phyloP scores from a whole-genome alignment of 2,888 invertebrate genomes.

The Mesopsocus fuscifrons region DNA sequence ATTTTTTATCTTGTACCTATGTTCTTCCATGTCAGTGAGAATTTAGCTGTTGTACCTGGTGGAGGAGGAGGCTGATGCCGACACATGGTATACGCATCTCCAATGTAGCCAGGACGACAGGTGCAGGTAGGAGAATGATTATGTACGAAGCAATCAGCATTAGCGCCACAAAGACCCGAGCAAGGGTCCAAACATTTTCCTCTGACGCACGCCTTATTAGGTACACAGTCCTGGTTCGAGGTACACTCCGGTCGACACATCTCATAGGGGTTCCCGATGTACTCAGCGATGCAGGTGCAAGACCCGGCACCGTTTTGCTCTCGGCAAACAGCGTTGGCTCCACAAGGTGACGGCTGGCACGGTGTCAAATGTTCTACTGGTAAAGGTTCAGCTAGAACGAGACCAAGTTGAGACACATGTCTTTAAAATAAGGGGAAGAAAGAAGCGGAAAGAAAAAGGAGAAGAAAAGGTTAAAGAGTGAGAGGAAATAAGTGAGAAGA shows the following conservation, averaged over 20 bases:
- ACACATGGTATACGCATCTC: constrained; percentile 50
- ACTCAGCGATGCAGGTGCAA: constrained; percentile 53
- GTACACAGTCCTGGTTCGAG: constrained; percentile 54
- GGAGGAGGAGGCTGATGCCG: constrained; percentile 22
- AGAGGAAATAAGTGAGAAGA: not conserved
- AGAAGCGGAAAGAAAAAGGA: not conserved
- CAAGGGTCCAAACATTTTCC: constrained; percentile 65
- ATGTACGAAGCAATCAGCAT: constrained; percentile 52
- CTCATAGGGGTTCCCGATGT: constrained; percentile 57
- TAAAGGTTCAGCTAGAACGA: constrained; percentile 16
- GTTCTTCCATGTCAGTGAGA: no score
- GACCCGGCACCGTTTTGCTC: constrained; percentile 55
- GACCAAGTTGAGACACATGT: not conserved
- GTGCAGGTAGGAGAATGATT: constrained; percentile 61
- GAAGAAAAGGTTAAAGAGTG: not conserved
- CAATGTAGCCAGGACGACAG: constrained; percentile 50
- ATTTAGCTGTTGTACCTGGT: constrained; percentile 45
- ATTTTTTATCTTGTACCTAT: no score
- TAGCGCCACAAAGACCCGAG: constrained; percentile 54
- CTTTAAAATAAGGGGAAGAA: not conserved
- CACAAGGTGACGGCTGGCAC: constrained; percentile 62
- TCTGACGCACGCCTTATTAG: constrained; percentile 50
- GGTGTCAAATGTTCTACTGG: constrained; percentile 35
- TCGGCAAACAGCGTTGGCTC: constrained; percentile 57
- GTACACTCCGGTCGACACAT: constrained; percentile 68